Percentiles rank a stretch among this genome's conserved stretches.
These are phyloP conservation scores for Electrophaes corylata DNA, from an alignment of 2,888 invertebrate genomes.

Conservation along the genomic window DNA sequence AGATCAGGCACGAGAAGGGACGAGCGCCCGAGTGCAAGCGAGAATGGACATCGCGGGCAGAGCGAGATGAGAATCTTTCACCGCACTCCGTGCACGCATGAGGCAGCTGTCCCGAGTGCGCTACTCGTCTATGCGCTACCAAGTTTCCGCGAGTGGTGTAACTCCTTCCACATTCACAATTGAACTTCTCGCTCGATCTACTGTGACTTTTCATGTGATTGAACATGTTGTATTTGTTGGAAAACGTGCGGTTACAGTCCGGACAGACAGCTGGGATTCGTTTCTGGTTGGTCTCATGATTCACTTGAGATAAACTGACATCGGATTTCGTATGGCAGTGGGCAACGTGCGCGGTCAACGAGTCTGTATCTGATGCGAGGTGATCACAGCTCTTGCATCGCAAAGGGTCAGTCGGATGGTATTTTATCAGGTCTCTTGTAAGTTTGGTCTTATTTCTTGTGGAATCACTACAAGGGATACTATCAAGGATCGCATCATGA, in stretches of 20 bases:
- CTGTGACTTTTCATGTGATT: conserved; percentile 73
- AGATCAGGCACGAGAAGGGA: conserved; percentile 72
- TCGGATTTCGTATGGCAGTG: neutral
- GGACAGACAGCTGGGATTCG: conserved; percentile 72
- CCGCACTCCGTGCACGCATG: conserved; percentile 73
- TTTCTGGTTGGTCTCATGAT: conserved; percentile 51
- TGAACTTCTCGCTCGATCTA: conserved; percentile 54
- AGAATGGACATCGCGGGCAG: conserved; percentile 68
- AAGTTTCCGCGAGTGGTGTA: conserved; percentile 75
- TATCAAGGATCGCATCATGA: conserved; percentile 43
- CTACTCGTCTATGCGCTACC: conserved; percentile 65
- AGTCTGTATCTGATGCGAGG: neutral
- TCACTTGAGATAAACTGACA: neutral
- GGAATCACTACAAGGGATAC: conserved; percentile 55
- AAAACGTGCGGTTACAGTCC: conserved; percentile 76
- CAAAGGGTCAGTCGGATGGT: neutral
- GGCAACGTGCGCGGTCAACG: neutral
- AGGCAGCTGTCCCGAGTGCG: conserved; percentile 71
- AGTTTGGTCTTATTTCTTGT: neutral
- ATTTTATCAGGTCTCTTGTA: neutral
- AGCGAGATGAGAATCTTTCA: conserved; percentile 74
- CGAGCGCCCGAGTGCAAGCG: conserved; percentile 73
- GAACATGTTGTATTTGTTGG: conserved; percentile 76
- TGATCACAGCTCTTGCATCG: neutral
- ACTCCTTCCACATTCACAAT: conserved; percentile 64